Conservation (phyloP, 2,113 vertebrate genomes). For the Gopherus evgoodei region DNA sequence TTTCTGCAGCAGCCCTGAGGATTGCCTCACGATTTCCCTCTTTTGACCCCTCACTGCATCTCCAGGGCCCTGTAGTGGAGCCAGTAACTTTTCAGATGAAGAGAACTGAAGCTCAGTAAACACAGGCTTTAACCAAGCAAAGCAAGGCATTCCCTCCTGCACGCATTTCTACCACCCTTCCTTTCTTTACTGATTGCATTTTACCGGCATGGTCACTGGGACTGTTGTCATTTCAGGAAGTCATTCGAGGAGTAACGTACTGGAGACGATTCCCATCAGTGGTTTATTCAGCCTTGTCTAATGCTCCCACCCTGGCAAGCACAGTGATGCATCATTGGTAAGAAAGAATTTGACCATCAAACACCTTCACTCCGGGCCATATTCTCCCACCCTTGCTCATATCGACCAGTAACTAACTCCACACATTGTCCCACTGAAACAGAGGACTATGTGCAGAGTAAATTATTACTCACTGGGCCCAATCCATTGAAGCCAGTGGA, state of each 20-base stretch:
- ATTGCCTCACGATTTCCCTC: neutral
- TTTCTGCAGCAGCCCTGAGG: neutral
- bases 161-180: neutral
- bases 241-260: conserved; percentile 83
- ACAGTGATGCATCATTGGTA: conserved; percentile 75
- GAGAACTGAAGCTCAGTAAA: neutral
- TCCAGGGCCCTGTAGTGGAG: neutral
- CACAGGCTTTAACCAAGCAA: neutral
- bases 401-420: neutral
- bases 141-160: neutral
- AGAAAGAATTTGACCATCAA: conserved; percentile 20
- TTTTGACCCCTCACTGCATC: neutral
- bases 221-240: conserved; percentile 80
- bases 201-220: neutral
- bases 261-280: conserved; percentile 85
- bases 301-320: conserved; percentile 36
- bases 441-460: neutral
- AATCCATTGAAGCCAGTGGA: neutral
- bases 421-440: neutral
- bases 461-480: neutral
- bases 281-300: conserved; percentile 69
- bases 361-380: rapidly evolving
- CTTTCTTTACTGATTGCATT: neutral
- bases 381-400: neutral
- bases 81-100: neutral